phyloP scores from a whole-genome alignment of 2,888 invertebrate genomes.

The Drosophila nigricruria region DNA sequence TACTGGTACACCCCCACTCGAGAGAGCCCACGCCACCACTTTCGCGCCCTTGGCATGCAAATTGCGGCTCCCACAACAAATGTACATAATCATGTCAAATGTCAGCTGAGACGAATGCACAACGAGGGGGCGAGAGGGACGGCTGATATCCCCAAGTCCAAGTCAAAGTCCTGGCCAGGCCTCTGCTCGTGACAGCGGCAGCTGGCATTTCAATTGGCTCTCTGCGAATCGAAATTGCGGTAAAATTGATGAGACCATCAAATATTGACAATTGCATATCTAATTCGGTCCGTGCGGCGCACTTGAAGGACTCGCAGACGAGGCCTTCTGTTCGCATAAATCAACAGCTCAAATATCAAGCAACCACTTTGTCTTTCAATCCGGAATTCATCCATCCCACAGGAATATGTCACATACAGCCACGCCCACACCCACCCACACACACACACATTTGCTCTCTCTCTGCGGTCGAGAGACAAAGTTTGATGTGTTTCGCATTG shows the following conservation, averaged over 20 bases:
- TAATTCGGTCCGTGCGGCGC: conserved; percentile 50
- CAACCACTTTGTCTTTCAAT: conserved; percentile 40
- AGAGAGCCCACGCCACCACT: neutral
- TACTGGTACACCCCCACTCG: conserved; percentile 8
- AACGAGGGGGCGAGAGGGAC: neutral
- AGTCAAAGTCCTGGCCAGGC: conserved; percentile 3
- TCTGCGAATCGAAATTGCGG: conserved; percentile 33
- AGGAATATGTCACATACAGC: conserved; percentile 5
- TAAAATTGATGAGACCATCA: conserved; percentile 78
- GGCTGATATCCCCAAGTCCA: neutral
- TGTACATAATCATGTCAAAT: conserved; percentile 81
- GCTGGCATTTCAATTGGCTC: conserved; percentile 71
- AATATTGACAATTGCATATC: conserved; percentile 79
- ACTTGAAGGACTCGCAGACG: conserved; percentile 16
- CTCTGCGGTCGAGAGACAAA: conserved; percentile 3
- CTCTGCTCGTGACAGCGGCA: conserved; percentile 21
- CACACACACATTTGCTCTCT: conserved; percentile 7
- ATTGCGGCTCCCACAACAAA: conserved; percentile 67
- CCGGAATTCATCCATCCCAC: conserved; percentile 24
- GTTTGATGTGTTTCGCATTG: conserved; percentile 2
- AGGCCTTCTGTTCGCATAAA: conserved; percentile 40
- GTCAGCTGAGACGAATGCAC: conserved; percentile 67
- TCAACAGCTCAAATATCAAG: conserved; percentile 43
- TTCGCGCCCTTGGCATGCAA: conserved; percentile 51
- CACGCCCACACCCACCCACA: neutral